These are phyloP conservation scores for Octopus bimaculoides DNA, from an alignment of 1,140 invertebrate species.

Conservation along the genomic window DNA sequence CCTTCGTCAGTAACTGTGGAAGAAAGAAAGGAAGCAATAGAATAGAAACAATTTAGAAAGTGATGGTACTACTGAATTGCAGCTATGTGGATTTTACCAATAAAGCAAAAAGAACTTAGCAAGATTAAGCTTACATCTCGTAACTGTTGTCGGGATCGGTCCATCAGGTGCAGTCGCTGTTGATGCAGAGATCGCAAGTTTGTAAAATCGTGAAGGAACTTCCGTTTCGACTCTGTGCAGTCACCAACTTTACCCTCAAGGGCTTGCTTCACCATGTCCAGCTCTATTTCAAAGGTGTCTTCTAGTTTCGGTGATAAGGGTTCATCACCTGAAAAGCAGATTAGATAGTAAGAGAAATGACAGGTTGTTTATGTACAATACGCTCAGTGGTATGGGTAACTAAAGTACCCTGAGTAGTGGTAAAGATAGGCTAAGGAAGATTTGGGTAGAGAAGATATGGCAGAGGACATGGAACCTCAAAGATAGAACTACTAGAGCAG, in stretches of 20 bases:
- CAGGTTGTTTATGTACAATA: no score
- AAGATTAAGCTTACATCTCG: constrained; percentile 33
- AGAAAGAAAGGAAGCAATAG: constrained; percentile 10
- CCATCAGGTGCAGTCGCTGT: constrained; percentile 33
- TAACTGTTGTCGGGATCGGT: constrained; percentile 28
- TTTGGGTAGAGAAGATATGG: no score
- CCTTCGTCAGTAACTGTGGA: constrained; percentile 28
- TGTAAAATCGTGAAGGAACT: constrained; percentile 41
- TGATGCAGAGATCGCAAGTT: constrained; percentile 37
- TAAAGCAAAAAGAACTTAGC: not conserved
- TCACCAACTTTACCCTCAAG: constrained; percentile 41
- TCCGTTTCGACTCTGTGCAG: constrained; percentile 38
- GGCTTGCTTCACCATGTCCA: constrained; percentile 41
- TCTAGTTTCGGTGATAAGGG: constrained; percentile 26
- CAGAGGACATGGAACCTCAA: no score
- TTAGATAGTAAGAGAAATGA: no score
- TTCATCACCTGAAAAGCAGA: constrained; percentile 27
- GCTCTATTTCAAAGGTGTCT: constrained; percentile 40
- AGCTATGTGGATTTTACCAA: not conserved
- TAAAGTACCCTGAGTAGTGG: no score
- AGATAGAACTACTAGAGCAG: no score
- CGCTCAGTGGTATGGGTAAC: no score
- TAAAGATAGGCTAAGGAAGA: no score
- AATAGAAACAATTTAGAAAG: not conserved
- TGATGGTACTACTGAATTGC: not conserved